These are phyloP conservation scores for Natrix natrix DNA, from an alignment of 2,797 vertebrate genomes.

Conservation along the genomic window DNA sequence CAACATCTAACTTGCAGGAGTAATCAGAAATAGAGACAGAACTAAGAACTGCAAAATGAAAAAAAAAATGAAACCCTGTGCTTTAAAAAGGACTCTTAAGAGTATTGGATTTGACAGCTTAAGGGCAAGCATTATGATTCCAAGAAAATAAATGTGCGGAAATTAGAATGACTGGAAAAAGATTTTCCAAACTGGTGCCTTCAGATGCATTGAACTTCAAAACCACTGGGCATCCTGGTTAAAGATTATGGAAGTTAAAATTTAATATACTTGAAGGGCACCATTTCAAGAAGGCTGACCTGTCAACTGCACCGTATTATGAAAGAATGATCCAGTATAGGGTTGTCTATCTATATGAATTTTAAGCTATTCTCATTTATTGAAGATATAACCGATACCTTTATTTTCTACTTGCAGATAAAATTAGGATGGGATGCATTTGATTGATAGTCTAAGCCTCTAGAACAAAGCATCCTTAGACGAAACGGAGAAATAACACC, in stretches of 20 bases:
- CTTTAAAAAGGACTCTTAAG: neutral
- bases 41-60: neutral
- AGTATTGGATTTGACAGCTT: neutral
- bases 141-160: neutral
- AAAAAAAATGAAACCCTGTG: neutral
- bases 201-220: neutral
- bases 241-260: neutral
- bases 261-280: neutral
- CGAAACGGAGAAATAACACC: neutral
- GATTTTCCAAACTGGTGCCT: neutral
- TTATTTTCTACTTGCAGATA: neutral
- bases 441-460: neutral
- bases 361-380: neutral
- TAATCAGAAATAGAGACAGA: neutral
- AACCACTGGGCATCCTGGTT: neutral
- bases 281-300: neutral
- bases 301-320: neutral
- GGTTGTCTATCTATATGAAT: neutral
- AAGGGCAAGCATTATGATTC: neutral
- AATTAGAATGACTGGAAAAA: neutral
- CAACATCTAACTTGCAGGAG: neutral
- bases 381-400: neutral
- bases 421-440: neutral
- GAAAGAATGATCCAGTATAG: neutral
- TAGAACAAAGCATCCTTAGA: neutral